These are phyloP conservation scores for Holacanthella duospinosa DNA, from an alignment of 2,888 invertebrate species.

Conservation along the genomic window DNA sequence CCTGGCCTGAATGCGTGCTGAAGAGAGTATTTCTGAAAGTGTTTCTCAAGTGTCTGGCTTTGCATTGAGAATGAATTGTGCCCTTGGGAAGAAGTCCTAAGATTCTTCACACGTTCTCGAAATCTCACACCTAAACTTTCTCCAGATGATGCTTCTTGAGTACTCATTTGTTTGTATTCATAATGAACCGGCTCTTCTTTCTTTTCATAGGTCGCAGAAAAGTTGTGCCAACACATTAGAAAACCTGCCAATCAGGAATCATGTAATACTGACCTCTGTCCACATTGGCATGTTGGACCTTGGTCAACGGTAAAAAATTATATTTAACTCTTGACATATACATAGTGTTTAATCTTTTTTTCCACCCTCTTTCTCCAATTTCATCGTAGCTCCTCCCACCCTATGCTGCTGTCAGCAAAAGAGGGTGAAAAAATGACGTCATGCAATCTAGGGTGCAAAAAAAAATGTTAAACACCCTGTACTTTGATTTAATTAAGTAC, in stretches of 20 bases:
- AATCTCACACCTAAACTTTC: constrained; percentile 6
- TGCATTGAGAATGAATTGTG: background rate
- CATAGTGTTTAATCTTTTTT: no score
- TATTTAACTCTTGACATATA: background rate
- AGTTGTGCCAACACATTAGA: constrained; percentile 57
- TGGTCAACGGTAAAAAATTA: constrained; percentile 79
- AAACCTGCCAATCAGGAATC: constrained; percentile 69
- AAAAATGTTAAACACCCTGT: no score
- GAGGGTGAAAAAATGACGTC: no score
- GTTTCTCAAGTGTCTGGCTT: background rate
- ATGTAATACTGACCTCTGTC: constrained; percentile 76
- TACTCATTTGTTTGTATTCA: background rate
- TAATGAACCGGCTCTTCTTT: constrained; percentile 13
- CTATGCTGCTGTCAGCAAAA: no score
- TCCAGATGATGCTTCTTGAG: background rate
- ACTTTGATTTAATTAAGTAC: no score
- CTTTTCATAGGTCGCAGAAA: constrained; percentile 57
- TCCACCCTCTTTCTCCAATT: no score
- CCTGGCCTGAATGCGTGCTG: background rate
- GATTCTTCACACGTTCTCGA: background rate
- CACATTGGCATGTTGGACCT: constrained; percentile 69
- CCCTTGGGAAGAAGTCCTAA: background rate
- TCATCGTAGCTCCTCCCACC: no score
- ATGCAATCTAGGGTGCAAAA: no score
- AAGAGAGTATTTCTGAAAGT: background rate